Conservation (phyloP, 2,888 invertebrate genomes). For the Nephrocerus scutellatus region DNA sequence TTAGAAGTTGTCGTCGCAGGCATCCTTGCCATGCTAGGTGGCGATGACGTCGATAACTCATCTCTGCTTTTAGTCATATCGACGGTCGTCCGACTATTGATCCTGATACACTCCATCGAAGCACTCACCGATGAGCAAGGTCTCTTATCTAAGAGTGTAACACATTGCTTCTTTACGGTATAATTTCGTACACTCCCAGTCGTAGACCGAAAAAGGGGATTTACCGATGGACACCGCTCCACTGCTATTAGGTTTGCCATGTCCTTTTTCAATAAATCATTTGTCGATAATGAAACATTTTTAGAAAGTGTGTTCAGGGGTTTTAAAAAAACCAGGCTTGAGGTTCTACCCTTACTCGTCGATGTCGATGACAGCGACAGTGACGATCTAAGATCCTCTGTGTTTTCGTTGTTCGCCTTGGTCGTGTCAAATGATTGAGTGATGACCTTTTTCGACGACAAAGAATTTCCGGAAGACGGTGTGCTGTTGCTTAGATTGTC, state of each 20-base stretch:
- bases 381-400: not conserved
- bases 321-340: no score
- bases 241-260: slow-evolving; percentile 19
- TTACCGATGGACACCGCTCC: slow-evolving; percentile 1
- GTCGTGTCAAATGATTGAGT: no score
- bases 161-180: no score
- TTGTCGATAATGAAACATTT: slow-evolving; percentile 46
- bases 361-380: slow-evolving; percentile 4
- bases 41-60: no score
- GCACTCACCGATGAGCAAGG: slow-evolving; percentile 19
- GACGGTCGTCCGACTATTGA: no score
- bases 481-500: slow-evolving; percentile 45
- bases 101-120: slow-evolving; percentile 21
- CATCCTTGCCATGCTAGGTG: no score
- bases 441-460: no score
- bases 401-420: slow-evolving; percentile 7
- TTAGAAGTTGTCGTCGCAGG: no score
- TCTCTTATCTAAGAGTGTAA: slow-evolving; percentile 9
- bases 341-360: slow-evolving; percentile 13
- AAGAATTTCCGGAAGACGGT: no score
- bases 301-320: slow-evolving; percentile 32
- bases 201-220: not conserved
- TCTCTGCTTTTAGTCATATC: no score
- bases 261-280: slow-evolving; percentile 46
- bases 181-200: no score